Evolutionary conservation across 2,113 vertebrate species (phyloP).

Genomic region (Butastur rufipennis): DNA sequence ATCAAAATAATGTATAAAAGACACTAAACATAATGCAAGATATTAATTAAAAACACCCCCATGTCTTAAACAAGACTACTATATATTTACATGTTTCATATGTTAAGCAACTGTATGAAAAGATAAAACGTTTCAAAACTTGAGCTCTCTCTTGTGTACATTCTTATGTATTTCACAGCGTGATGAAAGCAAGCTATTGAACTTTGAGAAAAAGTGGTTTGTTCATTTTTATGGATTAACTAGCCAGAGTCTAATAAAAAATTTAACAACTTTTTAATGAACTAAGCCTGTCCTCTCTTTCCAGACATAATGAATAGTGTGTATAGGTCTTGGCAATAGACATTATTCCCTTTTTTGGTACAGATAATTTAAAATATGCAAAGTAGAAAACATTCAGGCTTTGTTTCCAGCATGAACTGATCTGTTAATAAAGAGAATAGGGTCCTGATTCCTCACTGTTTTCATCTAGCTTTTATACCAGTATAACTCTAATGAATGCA

Average conservation of each 20-base stretch:
- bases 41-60: neutral
- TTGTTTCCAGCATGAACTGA: neutral
- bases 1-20: slow-evolving; percentile 33
- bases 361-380: neutral
- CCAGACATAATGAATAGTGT: slow-evolving; percentile 24
- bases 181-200: slow-evolving; percentile 37
- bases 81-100: neutral
- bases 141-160: neutral
- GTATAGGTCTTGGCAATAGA: neutral
- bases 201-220: slow-evolving; percentile 11
- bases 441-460: neutral
- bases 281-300: slow-evolving; percentile 10
- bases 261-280: slow-evolving; percentile 61
- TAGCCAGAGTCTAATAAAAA: slow-evolving; percentile 51
- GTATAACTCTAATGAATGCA: neutral
- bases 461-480: neutral
- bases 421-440: neutral
- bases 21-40: neutral
- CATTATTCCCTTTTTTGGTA: neutral
- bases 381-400: neutral
- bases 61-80: neutral
- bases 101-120: neutral
- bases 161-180: neutral
- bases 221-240: slow-evolving; percentile 56
- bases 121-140: neutral